Evolutionary conservation across 2,888 invertebrate species (phyloP), one percentile per base, ranked within the genome.

Genomic region (Vanessa cardui): DNA sequence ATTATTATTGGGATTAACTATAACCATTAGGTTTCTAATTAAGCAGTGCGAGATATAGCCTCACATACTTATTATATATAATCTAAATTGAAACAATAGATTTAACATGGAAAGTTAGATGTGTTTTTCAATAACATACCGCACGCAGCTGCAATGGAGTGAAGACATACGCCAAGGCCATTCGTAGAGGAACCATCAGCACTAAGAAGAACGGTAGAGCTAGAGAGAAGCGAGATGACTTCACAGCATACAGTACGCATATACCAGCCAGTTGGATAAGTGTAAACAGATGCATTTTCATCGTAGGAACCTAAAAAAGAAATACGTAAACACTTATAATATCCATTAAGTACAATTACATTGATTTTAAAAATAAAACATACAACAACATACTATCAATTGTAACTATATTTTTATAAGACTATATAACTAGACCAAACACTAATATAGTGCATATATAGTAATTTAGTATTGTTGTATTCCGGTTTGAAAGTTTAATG

Each of bases 151-250:
- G 98, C 68, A 95, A 94, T 21, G 95, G 94, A 7, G 96, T 96
- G 89, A 98, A 99, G 66, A 97, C 83, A 72, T 94, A 94, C 15
- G 88, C 94, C 79, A 98, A 91, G 67, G 95, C 94, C 76, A 96
- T 94, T 71, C 99, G 93, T 69, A 99, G 92, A 15, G 99, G 98
- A 78, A 99, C 96, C 96, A 98, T 96, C 73, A 98, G 89, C 71
- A 98, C 95, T 60, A 99, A 94, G 87, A 99, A 97, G 93, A 99
- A 98, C 4, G 99, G 99, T 85, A 99, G 96, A 18, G 97, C 97
- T 69, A 99, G 94, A 0, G 99, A 98, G 72, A 97, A 96, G 62
- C 94, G 94, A 4, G 98, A 97, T 20, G 97, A 97, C 89, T 99
- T 99, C 21, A 99, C 97, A 12, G 95, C 93, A 96, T 98, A 98